phyloP scores from a whole-genome alignment of 92 coral and sea anemone species.

The Umimayanthus kanabou region DNA sequence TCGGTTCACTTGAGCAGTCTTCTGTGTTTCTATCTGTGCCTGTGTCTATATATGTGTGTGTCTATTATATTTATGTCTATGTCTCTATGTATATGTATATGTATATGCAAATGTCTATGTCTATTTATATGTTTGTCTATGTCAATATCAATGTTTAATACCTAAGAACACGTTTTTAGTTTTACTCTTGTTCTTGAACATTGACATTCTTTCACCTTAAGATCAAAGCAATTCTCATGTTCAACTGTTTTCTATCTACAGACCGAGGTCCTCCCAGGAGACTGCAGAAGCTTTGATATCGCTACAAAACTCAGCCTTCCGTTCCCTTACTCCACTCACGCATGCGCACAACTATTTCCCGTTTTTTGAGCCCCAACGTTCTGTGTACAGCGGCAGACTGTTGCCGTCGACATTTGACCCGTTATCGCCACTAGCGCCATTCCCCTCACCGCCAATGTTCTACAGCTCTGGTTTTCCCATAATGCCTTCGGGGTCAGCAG shows the following conservation, averaged over 20 bases:
- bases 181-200: too few species aligned
- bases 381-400: conserved; percentile 29
- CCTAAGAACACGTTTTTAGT: too few species aligned
- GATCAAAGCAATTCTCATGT: neutral
- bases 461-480: conserved; percentile 46
- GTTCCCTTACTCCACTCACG: conserved; percentile 25
- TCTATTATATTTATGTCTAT: neutral
- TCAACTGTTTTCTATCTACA: neutral
- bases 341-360: conserved; percentile 37
- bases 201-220: too few species aligned
- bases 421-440: conserved; percentile 23
- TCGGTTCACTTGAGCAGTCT: neutral
- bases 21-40: neutral
- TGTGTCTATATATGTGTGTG: too few species aligned
- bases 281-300: conserved; percentile 41
- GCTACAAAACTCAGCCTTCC: conserved; percentile 35
- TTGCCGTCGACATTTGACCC: conserved; percentile 23
- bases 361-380: conserved; percentile 29
- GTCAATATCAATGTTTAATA: neutral
- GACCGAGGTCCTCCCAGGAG: conserved; percentile 34
- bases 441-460: conserved; percentile 24
- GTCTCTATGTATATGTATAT: neutral
- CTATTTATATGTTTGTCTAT: neutral
- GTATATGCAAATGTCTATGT: neutral
- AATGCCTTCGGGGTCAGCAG: conserved; percentile 29